Evolutionary conservation across 1,140 invertebrate species (phyloP).

Genomic region (Tetraneura akinire): DNA sequence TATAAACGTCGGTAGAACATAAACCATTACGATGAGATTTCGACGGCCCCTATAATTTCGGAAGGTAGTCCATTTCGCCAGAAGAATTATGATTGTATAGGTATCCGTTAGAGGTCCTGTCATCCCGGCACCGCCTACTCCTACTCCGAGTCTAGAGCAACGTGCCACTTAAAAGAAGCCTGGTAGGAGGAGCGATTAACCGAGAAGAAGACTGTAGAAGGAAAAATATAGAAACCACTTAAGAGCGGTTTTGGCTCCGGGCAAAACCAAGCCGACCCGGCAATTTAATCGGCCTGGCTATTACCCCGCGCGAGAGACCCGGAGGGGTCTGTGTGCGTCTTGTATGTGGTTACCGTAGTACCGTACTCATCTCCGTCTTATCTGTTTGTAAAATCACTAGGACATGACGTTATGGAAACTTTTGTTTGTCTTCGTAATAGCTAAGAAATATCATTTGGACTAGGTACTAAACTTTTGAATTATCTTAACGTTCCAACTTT

Average conservation of each 20-base stretch:
- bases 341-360: constrained; percentile 6
- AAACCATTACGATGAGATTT: constrained; percentile 43
- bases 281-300: constrained; percentile 46
- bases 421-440: constrained; percentile 46
- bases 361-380: constrained; percentile 41
- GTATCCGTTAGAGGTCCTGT: constrained; percentile 41
- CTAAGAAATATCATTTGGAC: constrained; percentile 29
- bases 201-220: not conserved
- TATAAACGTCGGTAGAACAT: constrained; percentile 49
- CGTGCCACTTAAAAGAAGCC: constrained; percentile 47
- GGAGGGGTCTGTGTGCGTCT: constrained; percentile 26
- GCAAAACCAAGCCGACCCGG: constrained; percentile 44
- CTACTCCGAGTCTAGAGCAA: constrained; percentile 29
- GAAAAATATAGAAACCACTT: constrained; percentile 41
- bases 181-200: constrained; percentile 24
- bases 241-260: constrained; percentile 43
- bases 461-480: constrained; percentile 12
- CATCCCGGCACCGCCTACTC: constrained; percentile 49
- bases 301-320: constrained; percentile 30
- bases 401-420: constrained; percentile 38
- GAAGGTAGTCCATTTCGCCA: constrained; percentile 48
- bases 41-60: constrained; percentile 45
- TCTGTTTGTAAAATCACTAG: constrained; percentile 26
- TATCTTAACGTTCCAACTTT: constrained; percentile 20
- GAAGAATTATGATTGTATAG: constrained; percentile 43